Base-by-base conservation (phyloP, 1,140 invertebrate species). In the Lepeophtheirus salmonis region DNA sequence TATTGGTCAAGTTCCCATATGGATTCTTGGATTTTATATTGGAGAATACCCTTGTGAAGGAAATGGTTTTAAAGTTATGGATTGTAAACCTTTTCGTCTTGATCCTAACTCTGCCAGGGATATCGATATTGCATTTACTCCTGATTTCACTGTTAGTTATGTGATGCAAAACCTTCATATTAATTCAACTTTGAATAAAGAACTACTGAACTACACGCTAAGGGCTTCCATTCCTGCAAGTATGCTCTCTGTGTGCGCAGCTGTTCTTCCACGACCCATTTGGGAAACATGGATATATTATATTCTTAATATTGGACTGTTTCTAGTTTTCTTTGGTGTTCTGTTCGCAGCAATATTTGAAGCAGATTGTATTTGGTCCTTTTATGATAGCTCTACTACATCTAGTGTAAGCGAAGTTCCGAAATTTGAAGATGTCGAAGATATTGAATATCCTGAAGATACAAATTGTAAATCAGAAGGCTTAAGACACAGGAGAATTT, bases 71-170 rank as follows among this genome's bases (percentile, higher is more conserved):
- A 79, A 78, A 68, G 78, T 91, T 17, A 71, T 89, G 18, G 83
- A 91, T 66, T 95, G 91, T 71, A 74, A 77, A 21, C 78, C 83
- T 10, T 90, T 94, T 69, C 73, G 79, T 48, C 73, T 97, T 30
- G 71, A 73, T 58, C 85, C 89, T 14, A 92, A 94, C 71, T 78
- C 78, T 10, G 84, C 82, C n/a, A 78, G 77, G 65, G 83, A 83
- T 68, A 80, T 97, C 23, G 86, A 94, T 67, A 85, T 96, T 64
- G 83, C 84, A 58, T 95, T 91, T 70, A 86, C 86, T 0, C 84
- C 91, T 4, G 92, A 97, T 74, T 94, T 91, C 68, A 89, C 90
- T 2, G 74, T 91, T 61, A 80, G 86, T 0, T 77, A 81, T 61
- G 78, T 90, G 21, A 76, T 82, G 62, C 77, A 86, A 55, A 70